Percentiles rank a stretch among this genome's conserved stretches.
phyloP scores from a whole-genome alignment of 1,140 invertebrate genomes.

The Potamilus streckersoni region DNA sequence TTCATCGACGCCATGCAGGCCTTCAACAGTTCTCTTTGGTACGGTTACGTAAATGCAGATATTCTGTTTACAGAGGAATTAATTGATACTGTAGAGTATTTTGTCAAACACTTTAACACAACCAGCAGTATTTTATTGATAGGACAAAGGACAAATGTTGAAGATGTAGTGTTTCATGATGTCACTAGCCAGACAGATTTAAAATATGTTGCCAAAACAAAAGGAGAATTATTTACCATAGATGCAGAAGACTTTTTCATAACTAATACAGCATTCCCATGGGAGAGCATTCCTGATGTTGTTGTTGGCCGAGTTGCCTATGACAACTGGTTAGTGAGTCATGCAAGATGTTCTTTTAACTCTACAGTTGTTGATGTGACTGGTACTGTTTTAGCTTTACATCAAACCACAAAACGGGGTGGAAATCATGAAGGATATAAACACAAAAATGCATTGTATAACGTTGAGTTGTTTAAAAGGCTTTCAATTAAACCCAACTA shows the following conservation, averaged over 20 bases:
- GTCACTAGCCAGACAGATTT: slow-evolving; percentile 5
- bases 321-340: slow-evolving; percentile 42
- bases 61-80: slow-evolving; percentile 31
- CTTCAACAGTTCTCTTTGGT: slow-evolving; percentile 6
- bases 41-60: slow-evolving; percentile 36
- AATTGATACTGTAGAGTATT: slow-evolving; percentile 12
- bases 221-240: slow-evolving; percentile 20
- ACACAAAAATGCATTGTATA: slow-evolving; percentile 18
- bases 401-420: slow-evolving; percentile 36
- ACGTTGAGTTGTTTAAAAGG: slow-evolving; percentile 17
- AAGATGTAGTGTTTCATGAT: slow-evolving; percentile 19
- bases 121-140: slow-evolving; percentile 15
- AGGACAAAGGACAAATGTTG: slow-evolving; percentile 24
- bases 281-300: slow-evolving; percentile 34
- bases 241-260: slow-evolving; percentile 43
- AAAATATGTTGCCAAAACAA: slow-evolving; percentile 11
- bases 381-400: slow-evolving; percentile 32
- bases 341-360: slow-evolving; percentile 24
- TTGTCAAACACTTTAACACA: slow-evolving; percentile 6
- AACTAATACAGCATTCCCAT: slow-evolving; percentile 33
- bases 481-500: slow-evolving; percentile 12
- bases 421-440: slow-evolving; percentile 29
- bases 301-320: slow-evolving; percentile 37
- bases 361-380: slow-evolving; percentile 31
- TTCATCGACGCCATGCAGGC: slow-evolving; percentile 16